Percentiles rank a stretch among this genome's conserved stretches.
These are phyloP conservation scores for Darevskia nairensis DNA, from an alignment of 2,797 vertebrate genomes.

Conservation along the genomic window DNA sequence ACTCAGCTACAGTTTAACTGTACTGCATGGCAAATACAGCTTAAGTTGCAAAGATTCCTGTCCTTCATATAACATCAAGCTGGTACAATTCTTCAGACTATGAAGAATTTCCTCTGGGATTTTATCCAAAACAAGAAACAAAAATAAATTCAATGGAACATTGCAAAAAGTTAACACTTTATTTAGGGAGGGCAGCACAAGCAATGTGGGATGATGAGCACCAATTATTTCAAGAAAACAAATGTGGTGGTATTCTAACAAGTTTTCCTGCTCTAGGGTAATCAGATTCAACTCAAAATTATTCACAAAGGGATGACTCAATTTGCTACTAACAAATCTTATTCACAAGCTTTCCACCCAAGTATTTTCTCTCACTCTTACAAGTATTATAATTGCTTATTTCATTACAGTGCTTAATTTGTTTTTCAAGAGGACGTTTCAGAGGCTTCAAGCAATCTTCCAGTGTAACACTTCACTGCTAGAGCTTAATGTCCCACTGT, in stretches of 20 bases:
- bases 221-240: conserved; percentile 11
- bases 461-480: conserved; percentile 27
- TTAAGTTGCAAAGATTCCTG: not conserved
- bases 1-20: not conserved
- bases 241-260: conserved; percentile 10
- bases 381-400: conserved; percentile 54
- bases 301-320: conserved; percentile 47
- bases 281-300: conserved; percentile 49
- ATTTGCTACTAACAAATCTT: conserved; percentile 38
- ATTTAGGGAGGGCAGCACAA: conserved; percentile 7
- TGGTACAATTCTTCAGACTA: not conserved
- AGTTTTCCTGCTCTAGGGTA: conserved; percentile 47
- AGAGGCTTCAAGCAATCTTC: conserved; percentile 59
- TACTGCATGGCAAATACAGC: not conserved
- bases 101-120: not conserved
- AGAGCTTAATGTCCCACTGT: conserved; percentile 56
- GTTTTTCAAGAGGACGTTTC: conserved; percentile 35
- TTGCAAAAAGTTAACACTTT: not conserved
- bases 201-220: not conserved
- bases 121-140: not conserved
- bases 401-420: conserved; percentile 23
- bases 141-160: not conserved
- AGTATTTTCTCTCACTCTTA: conserved; percentile 58
- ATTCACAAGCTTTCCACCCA: conserved; percentile 57
- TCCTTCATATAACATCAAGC: not conserved